Conservation (phyloP, 2,888 invertebrate species). For the Tridacna crocea region DNA sequence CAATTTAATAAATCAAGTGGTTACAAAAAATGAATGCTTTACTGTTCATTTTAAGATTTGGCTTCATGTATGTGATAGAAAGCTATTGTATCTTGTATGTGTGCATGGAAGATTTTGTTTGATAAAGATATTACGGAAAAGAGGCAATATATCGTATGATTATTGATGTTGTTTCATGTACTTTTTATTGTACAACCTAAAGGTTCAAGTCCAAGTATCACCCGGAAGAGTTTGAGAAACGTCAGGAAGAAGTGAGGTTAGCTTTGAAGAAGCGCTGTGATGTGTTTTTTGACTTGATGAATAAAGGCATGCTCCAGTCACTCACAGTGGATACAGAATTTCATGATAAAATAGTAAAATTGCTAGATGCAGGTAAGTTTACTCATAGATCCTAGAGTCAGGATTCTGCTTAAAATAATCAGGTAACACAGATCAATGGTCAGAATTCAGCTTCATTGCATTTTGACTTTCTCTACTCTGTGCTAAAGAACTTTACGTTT, state of each 20-base stretch:
- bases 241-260: conserved; percentile 94
- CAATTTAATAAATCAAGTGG: too few relatives aligned
- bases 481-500: too few relatives aligned
- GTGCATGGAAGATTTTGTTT: too few relatives aligned
- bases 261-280: conserved; percentile 90
- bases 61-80: too few relatives aligned
- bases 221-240: conserved; percentile 96
- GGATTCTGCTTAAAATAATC: background rate
- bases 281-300: conserved; percentile 92
- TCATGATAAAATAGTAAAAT: conserved; percentile 89
- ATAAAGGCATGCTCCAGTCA: conserved; percentile 89
- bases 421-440: too few relatives aligned
- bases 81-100: too few relatives aligned
- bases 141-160: too few relatives aligned
- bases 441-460: too few relatives aligned
- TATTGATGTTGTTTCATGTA: background rate
- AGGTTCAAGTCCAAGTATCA: conserved; percentile 99
- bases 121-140: too few relatives aligned
- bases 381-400: background rate
- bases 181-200: conserved; percentile 19
- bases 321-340: conserved; percentile 94
- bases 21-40: too few relatives aligned
- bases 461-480: too few relatives aligned
- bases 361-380: conserved; percentile 91
- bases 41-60: too few relatives aligned